Conservation (phyloP, 1,140 invertebrate species). For the Eciton burchellii region DNA sequence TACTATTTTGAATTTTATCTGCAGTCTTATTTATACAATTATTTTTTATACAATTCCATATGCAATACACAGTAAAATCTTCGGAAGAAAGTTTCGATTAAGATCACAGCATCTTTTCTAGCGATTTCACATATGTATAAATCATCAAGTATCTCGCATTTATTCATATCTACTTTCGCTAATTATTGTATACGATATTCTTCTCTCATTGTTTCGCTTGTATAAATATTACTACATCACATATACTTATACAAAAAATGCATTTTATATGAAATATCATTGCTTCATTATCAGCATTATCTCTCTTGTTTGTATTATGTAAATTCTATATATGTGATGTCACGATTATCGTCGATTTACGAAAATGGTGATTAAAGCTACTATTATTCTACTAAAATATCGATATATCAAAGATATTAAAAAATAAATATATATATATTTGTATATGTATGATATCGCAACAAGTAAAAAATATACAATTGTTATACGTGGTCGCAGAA, state of each 20-base stretch:
- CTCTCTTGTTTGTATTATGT: constrained; percentile 24
- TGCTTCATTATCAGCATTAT: not conserved
- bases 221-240: constrained; percentile 47
- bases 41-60: constrained; percentile 51
- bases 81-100: constrained; percentile 40
- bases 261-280: constrained; percentile 47
- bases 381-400: constrained; percentile 54
- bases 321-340: constrained; percentile 52
- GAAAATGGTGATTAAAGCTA: constrained; percentile 48
- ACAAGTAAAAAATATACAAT: constrained; percentile 63
- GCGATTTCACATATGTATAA: not conserved
- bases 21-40: constrained; percentile 56
- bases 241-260: constrained; percentile 26
- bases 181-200: constrained; percentile 37
- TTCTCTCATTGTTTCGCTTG: constrained; percentile 39
- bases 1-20: constrained; percentile 22
- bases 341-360: constrained; percentile 33
- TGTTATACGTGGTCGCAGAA: constrained; percentile 28
- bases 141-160: constrained; percentile 5
- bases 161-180: not conserved
- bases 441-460: constrained; percentile 24
- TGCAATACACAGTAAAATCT: constrained; percentile 34
- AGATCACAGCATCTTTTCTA: constrained; percentile 52
- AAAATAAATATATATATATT: constrained; percentile 58
- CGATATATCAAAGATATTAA: constrained; percentile 62